Percentiles rank a stretch among this genome's conserved stretches.
Conservation (phyloP, 2,797 vertebrate species). For the Catharus ustulatus region DNA sequence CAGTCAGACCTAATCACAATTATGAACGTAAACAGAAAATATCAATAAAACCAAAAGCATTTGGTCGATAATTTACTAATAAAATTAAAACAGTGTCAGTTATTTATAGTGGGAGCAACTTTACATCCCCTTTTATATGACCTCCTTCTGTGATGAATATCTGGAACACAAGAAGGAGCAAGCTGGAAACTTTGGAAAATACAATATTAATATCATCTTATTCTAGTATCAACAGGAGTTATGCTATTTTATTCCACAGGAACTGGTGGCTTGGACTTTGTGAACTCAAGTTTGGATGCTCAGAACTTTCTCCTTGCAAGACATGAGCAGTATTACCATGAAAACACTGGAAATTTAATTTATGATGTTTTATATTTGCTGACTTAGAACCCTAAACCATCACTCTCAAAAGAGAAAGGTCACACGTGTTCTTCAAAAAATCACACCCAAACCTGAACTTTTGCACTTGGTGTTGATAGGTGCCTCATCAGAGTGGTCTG, state of each 20-base stretch:
- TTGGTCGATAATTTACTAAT: not conserved
- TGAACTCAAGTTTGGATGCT: not conserved
- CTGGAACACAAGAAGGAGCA: not conserved
- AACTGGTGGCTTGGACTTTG: not conserved
- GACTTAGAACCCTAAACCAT: not conserved
- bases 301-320: not conserved
- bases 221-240: not conserved
- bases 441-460: slow-evolving; percentile 83
- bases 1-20: not conserved
- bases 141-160: not conserved
- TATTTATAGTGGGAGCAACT: not conserved
- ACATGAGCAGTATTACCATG: not conserved
- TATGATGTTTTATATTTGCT: not conserved
- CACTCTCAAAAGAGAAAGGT: not conserved
- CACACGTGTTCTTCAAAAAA: accelerated
- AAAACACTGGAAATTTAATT: not conserved
- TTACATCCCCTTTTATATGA: not conserved
- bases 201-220: accelerated
- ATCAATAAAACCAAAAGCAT: not conserved
- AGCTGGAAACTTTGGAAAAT: not conserved
- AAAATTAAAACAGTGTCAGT: not conserved
- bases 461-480: slow-evolving; percentile 92
- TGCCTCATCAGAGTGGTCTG: slow-evolving; percentile 94
- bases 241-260: not conserved
- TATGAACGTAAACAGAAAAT: not conserved